Conservation (phyloP, 2,113 vertebrate genomes). For the Ornithorhynchus anatinus region DNA sequence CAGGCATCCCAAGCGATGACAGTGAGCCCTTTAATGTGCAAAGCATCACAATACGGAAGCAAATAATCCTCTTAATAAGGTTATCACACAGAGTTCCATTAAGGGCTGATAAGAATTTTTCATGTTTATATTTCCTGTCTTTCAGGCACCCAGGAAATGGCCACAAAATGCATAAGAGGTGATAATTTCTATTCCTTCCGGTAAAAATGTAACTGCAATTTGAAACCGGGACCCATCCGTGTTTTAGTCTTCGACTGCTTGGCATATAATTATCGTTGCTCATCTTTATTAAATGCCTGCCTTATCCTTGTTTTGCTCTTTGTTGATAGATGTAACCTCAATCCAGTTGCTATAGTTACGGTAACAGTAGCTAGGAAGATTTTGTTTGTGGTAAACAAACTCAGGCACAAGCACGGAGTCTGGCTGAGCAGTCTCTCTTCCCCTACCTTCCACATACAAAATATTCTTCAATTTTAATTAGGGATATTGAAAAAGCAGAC, state of each 20-base stretch:
- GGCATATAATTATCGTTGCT: conserved; percentile 65
- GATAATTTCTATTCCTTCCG: conserved; percentile 23
- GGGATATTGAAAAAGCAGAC: conserved; percentile 33
- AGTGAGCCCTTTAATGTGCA: conserved; percentile 3
- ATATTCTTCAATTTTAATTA: conserved; percentile 51
- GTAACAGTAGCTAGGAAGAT: conserved; percentile 70
- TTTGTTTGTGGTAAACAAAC: conserved; percentile 78
- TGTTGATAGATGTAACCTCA: conserved; percentile 73
- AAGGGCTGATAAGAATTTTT: conserved; percentile 21
- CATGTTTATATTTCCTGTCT: conserved; percentile 26
- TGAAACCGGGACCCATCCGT: conserved; percentile 15
- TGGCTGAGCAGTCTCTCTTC: conserved; percentile 44
- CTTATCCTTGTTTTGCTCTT: conserved; percentile 71
- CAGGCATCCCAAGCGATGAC: background rate
- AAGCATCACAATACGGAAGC: background rate
- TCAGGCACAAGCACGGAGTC: conserved; percentile 41
- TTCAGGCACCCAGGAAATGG: background rate
- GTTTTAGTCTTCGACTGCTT: conserved; percentile 44
- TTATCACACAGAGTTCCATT: background rate
- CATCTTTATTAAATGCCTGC: conserved; percentile 71
- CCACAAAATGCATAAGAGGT: conserved; percentile 1
- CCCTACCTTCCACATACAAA: conserved; percentile 26
- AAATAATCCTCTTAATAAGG: conserved; percentile 11
- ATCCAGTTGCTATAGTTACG: conserved; percentile 70
- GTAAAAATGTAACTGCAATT: conserved; percentile 4